Base-by-base conservation (phyloP, 1,140 invertebrate species). In the Dendroctonus ponderosae region DNA sequence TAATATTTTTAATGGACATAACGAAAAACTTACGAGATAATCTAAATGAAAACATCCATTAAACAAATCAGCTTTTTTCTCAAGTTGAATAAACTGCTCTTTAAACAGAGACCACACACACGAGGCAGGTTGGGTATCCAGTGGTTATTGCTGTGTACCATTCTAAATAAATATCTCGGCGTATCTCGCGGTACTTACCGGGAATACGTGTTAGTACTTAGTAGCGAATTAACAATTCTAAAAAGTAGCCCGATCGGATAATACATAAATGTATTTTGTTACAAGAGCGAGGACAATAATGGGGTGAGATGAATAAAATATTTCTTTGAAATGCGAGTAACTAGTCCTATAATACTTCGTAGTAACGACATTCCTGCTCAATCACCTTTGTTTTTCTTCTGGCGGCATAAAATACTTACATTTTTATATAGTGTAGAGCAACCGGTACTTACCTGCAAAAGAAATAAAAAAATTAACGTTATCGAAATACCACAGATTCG, bases 191-290 rank as follows among this genome's bases (percentile, higher is more conserved):
- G 51, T 62, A 54, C 51, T 62, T 54, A 62, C 61, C 15, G 61
- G 53, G 49, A 52, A 62, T 62, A 62, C 61, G 49, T 62, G 61
- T 49, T 41, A 38, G 12, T 62, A 62, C 49, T 62, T 62, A 62
- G 61, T 53, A 53, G 41, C 12, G 49, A 53, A 62, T 62, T 53
- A 62, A 62, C 9, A 51, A 62, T 62, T 53, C 61, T n/a, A 14
- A 9, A 62, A 62, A 52, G 26, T 26, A 62, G 53, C 46, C 26
- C 2, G 41, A 8, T 7, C 7, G 14, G 57, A 43, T 41, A 59
- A 43, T 43, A 59, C 50, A 26, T 26, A 26, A 26, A 26, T 26
- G 26, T 26, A 26, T 26, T 26, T 26, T 26, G 26, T 26, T 26
- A 26, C 26, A 26, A 3, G 26, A 26, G 26, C 26, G 26, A 26